phyloP scores from a whole-genome alignment of 2,113 vertebrate species.

The Grallaria varia region DNA sequence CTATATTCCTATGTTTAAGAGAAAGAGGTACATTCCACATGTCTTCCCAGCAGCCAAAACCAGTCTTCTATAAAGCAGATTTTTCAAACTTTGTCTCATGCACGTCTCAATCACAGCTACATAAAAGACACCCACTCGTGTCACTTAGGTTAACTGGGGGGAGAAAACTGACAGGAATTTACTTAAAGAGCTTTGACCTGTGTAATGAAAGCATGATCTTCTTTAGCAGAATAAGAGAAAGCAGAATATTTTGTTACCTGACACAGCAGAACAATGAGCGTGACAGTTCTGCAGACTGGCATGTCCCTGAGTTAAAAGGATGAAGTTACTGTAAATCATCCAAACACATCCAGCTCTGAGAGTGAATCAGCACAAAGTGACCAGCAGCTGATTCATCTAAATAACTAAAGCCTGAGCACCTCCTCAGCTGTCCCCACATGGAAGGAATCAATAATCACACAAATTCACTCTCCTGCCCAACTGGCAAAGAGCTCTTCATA shows the following conservation, averaged over 20 bases:
- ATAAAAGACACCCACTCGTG: neutral
- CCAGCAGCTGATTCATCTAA: slow-evolving; percentile 39
- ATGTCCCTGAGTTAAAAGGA: neutral
- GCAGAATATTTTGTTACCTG: neutral
- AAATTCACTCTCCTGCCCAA: neutral
- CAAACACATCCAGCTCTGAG: neutral
- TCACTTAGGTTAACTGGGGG: neutral
- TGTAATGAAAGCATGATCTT: neutral
- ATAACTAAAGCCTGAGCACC: neutral
- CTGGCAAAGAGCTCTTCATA: neutral
- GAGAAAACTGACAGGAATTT: neutral
- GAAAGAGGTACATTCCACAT: neutral
- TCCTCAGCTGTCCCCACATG: neutral
- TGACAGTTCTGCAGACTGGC: neutral
- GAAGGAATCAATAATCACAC: slow-evolving; percentile 18
- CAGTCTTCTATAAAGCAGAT: neutral
- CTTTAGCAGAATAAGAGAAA: neutral
- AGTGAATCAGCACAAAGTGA: slow-evolving; percentile 46
- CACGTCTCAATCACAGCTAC: neutral
- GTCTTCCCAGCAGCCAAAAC: neutral
- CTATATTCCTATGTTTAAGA: neutral
- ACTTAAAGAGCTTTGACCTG: neutral
- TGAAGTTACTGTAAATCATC: slow-evolving; percentile 17
- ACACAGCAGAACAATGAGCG: slow-evolving; percentile 1
- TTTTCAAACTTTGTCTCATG: neutral